Evolutionary conservation across 1,140 invertebrate species (phyloP).

Genomic region (Hylaeus volcanicus): DNA sequence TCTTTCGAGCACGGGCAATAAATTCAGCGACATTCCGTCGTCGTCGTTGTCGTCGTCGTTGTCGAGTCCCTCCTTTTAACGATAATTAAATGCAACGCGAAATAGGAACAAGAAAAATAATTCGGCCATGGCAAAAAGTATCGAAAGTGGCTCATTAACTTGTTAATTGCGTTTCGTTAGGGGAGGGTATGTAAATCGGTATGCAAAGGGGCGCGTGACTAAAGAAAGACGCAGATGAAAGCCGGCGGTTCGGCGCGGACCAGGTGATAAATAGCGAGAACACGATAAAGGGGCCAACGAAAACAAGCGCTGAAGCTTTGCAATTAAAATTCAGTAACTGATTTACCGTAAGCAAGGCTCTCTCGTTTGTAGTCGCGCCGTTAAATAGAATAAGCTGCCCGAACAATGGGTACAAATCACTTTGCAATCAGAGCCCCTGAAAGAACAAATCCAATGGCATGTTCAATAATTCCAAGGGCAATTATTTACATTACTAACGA

Average conservation of each 20-base stretch:
- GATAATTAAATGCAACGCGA: slow-evolving; percentile 14
- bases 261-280: slow-evolving; percentile 36
- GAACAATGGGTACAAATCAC: slow-evolving; percentile 25
- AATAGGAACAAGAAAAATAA: not conserved
- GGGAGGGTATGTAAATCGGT: slow-evolving; percentile 24
- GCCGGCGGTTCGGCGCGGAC: not conserved
- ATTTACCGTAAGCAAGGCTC: slow-evolving; percentile 6
- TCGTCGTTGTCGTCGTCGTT: not conserved
- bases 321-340: slow-evolving; percentile 48
- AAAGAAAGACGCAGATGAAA: slow-evolving; percentile 14
- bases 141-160: slow-evolving; percentile 28
- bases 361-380: slow-evolving; percentile 12
- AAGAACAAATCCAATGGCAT: not conserved
- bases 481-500: too few species aligned
- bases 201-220: slow-evolving; percentile 23
- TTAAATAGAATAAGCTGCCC: slow-evolving; percentile 28
- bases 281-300: slow-evolving; percentile 27
- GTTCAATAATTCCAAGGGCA: too few species aligned
- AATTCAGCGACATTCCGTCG: not conserved
- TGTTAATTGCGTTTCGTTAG: slow-evolving; percentile 27
- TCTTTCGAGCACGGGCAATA: not conserved
- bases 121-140: not conserved
- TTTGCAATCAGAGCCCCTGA: slow-evolving; percentile 1
- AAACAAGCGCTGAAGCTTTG: slow-evolving; percentile 33
- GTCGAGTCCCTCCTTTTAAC: not conserved